Evolutionary conservation across 1,140 invertebrate species (phyloP).

Genomic region (Daktulosphaira vitifoliae): DNA sequence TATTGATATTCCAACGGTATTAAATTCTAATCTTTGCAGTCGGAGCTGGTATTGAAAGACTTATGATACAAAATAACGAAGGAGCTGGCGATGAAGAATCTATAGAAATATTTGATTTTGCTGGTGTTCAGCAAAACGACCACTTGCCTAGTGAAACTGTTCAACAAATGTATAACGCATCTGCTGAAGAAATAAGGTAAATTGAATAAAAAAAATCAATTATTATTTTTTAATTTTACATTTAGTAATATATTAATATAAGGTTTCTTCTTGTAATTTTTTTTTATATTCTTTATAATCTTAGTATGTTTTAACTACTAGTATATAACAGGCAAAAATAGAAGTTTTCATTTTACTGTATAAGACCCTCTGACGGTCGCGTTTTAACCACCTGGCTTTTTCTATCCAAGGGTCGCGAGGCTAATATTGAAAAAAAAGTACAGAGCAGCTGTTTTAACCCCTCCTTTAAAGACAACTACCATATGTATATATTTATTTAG

Average conservation of each 20-base stretch:
- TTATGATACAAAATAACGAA: slow-evolving; percentile 22
- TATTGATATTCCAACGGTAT: too few species aligned
- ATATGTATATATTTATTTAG: too few species aligned
- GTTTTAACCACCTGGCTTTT: slow-evolving; percentile 31
- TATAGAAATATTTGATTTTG: slow-evolving; percentile 15
- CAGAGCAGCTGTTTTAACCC: slow-evolving; percentile 23
- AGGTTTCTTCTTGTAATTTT: too few species aligned
- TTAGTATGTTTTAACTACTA: too few species aligned
- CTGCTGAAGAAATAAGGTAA: slow-evolving; percentile 32
- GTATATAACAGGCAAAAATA: too few species aligned
- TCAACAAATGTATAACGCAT: slow-evolving; percentile 23
- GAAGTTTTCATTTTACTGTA: too few species aligned
- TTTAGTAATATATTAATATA: too few species aligned
- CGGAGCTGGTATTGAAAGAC: slow-evolving; percentile 20
- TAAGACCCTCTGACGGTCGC: too few species aligned
- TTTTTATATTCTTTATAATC: too few species aligned
- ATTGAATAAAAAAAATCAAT: too few species aligned
- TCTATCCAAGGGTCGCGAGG: neutral
- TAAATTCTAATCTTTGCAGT: too few species aligned
- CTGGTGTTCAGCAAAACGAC: neutral
- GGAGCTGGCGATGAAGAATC: neutral
- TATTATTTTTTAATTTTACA: too few species aligned
- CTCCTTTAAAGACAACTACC: slow-evolving; percentile 13
- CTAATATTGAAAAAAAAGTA: slow-evolving; percentile 18
- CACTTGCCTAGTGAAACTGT: slow-evolving; percentile 16